Base-by-base conservation (phyloP, 1,140 invertebrate species). In the Trissolcus basalis region DNA sequence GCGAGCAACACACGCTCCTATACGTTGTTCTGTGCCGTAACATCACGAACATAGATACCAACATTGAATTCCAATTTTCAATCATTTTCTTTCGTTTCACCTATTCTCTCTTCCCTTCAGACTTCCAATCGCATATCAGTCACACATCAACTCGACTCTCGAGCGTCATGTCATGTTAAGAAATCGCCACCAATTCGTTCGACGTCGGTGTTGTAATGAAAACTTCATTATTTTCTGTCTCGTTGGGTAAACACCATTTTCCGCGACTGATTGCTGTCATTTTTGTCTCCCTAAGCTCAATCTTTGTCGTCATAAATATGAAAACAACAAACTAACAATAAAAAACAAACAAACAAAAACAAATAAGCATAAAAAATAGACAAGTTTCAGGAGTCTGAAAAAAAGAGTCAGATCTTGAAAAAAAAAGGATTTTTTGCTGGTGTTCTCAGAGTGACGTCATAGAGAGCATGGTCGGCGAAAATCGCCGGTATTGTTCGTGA, bases 1-100 rank as follows among this genome's bases (percentile, higher is more conserved):
- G 33, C 19, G 19, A 48, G 35, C 53, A 58, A 64, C 60, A 48
- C 56, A 60, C 71, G 56, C 70, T 67, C 70, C 45, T 47, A 58
- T 27, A 19, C 10, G 14, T 14, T 55, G 19, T 33, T 53, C 6
- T 27, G 33, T 3, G 55, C 8, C 50, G 56, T 39, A 65, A 73
- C 61, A 59, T 65, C 69, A 36, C 49, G 35, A 48, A 39, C 59
- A 58, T 11, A 32, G 47, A 39, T 61, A 48, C 54, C 5, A 64
- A 72, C 70, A 43, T 47, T 35, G 48, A 48, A 67, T 61, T 67
- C 50, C 63, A 45, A 74, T 74, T 74, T 74, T 74, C 71, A 68
- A 63, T 68, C 71, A 68, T 61, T 74, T 67, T 49, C 50, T 32
- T 33, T 43, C 39, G n/a, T 60, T 73, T 73, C 49, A 60, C 45